Base-by-base conservation (phyloP, 2,797 vertebrate genomes). In the Limosa lapponica region DNA sequence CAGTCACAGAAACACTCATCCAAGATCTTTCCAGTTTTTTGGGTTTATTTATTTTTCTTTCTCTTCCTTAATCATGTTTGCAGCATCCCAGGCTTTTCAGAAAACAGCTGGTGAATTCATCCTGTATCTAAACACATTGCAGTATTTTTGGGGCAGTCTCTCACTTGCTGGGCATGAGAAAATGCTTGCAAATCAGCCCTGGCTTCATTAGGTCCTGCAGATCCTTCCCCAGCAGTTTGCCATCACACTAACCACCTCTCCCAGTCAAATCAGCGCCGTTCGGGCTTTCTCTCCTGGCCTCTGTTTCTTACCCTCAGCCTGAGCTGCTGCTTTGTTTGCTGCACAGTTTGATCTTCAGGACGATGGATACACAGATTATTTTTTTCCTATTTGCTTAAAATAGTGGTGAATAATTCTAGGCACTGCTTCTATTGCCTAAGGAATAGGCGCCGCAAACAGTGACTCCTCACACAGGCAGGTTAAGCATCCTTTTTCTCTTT, bases 191-290 rank as follows among this genome's bases (percentile, higher is more conserved):
- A 39, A 87, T 87, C 64, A 79, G 41, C 41, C 6, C 36, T 61
- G 80, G 23, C 43, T 64, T 89, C 49, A n/a, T 86, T 25, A 71
- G 44, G 24, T 91, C 81, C 71, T 71, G 83, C 57, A 83, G 58
- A 30, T 85, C 44, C 62, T 90, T 81, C 64, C n/a, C 48, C 79
- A 87, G 83, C 32, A 65, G 48, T 85, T 92, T 86, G 62, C 44
- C 70, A 25, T 32, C 34, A 14, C 51, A 23, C 23, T 49, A 54
- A 70, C 62, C n/a, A 46, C 55, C 51, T 61, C 30, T 37, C 24
- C 20, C 32, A 16, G n/a, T 4, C 46, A 74, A 73, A 70, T 10
- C 46, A 52, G 37, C 0, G 1, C 58, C 0, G 3, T 66, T 15
- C 30, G 37, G 69, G 23, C 16, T 62, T 74, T 62, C 34, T 57